Conservation (phyloP, 2,797 vertebrate genomes). For the Dallia pectoralis region DNA sequence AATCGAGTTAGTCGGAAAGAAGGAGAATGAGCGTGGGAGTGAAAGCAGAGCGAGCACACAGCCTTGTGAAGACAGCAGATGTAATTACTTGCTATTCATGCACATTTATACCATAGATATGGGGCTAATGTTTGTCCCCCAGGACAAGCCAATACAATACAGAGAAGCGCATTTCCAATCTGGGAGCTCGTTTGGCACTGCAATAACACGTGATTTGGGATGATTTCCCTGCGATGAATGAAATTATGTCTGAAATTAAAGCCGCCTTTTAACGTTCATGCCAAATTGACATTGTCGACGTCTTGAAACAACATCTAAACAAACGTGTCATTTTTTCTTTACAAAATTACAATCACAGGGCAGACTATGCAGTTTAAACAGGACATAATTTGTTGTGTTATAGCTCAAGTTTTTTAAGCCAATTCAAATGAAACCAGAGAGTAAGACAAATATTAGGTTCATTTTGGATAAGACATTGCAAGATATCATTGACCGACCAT, state of each 20-base stretch:
- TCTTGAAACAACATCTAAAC: too few relatives aligned
- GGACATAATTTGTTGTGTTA: too few relatives aligned
- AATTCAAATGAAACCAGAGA: too few relatives aligned
- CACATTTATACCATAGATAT: constrained; percentile 41
- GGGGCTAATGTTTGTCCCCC: constrained; percentile 28
- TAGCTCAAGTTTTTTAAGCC: too few relatives aligned
- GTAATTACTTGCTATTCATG: constrained; percentile 51
- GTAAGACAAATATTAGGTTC: too few relatives aligned
- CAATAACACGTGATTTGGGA: constrained; percentile 59
- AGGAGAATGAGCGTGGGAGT: neutral
- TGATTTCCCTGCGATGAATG: constrained; percentile 59
- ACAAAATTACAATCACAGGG: too few relatives aligned
- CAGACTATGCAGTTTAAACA: too few relatives aligned
- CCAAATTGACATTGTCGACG: constrained; percentile 12
- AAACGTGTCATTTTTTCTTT: too few relatives aligned
- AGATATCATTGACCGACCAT: too few relatives aligned
- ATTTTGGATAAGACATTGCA: too few relatives aligned
- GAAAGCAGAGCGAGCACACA: neutral
- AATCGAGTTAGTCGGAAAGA: too few relatives aligned
- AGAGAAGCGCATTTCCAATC: constrained; percentile 63
- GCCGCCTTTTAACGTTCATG: constrained; percentile 53
- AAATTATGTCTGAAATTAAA: constrained; percentile 52
- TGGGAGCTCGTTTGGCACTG: constrained; percentile 53
- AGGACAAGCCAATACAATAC: constrained; percentile 40
- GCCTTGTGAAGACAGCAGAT: constrained; percentile 15